A percentile compares a stretch with the other conserved stretches of the same genome.
Conservation (phyloP, 2,888 invertebrate genomes). For the Proisotoma minuta region DNA sequence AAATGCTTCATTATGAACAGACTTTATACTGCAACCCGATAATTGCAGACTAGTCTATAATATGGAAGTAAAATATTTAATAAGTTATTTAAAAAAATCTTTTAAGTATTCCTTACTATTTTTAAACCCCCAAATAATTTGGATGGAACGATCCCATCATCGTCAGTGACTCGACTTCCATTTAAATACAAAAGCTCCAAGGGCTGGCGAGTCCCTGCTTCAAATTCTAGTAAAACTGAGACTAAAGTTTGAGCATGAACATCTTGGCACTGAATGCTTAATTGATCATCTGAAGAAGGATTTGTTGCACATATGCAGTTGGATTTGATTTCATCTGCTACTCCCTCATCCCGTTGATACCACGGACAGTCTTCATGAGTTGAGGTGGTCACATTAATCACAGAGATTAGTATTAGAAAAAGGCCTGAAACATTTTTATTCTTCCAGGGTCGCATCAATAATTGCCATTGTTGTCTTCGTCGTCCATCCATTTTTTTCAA, state of each 20-base stretch:
- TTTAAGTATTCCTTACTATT: too few species aligned
- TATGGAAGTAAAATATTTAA: conserved; percentile 8
- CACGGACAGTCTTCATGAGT: conserved; percentile 72
- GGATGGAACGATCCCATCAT: conserved; percentile 42
- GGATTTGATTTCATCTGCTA: conserved; percentile 64
- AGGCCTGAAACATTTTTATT: too few species aligned
- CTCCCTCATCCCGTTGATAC: conserved; percentile 61
- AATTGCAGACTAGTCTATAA: conserved; percentile 69
- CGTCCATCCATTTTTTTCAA: too few species aligned
- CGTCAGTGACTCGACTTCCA: conserved; percentile 66
- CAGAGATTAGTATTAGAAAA: too few species aligned
- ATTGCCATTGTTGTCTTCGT: too few species aligned
- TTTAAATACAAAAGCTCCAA: conserved; percentile 84
- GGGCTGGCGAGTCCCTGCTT: conserved; percentile 60
- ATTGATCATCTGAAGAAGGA: conserved; percentile 63
- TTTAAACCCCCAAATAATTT: conserved; percentile 38
- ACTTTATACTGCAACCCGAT: conserved; percentile 72
- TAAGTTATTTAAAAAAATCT: too few species aligned
- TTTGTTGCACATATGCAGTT: conserved; percentile 85
- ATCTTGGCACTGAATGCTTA: conserved; percentile 86
- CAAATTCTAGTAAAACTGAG: conserved; percentile 54
- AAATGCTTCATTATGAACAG: conserved; percentile 69
- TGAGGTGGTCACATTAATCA: not conserved
- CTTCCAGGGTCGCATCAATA: too few species aligned
- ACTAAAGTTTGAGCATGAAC: conserved; percentile 74